Base-by-base conservation (phyloP, 2,797 vertebrate species). In the Clamator glandarius region DNA sequence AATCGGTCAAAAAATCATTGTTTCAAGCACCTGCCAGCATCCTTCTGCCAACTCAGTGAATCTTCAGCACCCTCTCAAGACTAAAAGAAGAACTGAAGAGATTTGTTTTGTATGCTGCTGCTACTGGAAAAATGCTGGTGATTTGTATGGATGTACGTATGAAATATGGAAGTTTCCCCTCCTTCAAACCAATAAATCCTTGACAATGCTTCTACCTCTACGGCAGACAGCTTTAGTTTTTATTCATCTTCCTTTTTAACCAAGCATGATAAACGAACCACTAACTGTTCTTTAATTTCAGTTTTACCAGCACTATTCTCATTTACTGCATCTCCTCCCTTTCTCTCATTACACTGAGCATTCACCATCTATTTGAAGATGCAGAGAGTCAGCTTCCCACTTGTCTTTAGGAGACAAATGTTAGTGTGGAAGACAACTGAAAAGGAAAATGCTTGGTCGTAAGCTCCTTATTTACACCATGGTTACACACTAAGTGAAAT, bases 1-100 rank as follows among this genome's bases (percentile, higher is more conserved):
- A 55, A 68, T 33, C 9, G 21, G 66, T 23, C 41, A 21, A 31
- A 59, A 29, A 35, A 0, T n/a, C 2, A 44, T 23, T 16, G 64
- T 85, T 63, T 48, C 73, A 82, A 93, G 75, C 18, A 42, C 67
- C 50, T 58, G 52, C 11, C 57, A 5, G 5, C 51, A n/a, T 24
- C 29, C 44, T 35, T 39, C 55, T 83, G 61, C 59, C 72, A 20
- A 19, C 19, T 72, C 67, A 75, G 90, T 72, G 80, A 94, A 85
- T 44, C 63, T 52, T 25, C 78, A 96, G 86, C 62, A 91, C 91
- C 79, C 82, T 75, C 84, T 89, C 74, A 63, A 94, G 82, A 70
- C 57, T 70, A 42, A 77, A 90, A 57, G 11, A 57, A 91, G 94
- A 96, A 95, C 55, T 92, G 87, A 87, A 69, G 21, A 4, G 15